Evolutionary conservation across 2,113 vertebrate genomes (phyloP).

Genomic region (Callipepla squamata): DNA sequence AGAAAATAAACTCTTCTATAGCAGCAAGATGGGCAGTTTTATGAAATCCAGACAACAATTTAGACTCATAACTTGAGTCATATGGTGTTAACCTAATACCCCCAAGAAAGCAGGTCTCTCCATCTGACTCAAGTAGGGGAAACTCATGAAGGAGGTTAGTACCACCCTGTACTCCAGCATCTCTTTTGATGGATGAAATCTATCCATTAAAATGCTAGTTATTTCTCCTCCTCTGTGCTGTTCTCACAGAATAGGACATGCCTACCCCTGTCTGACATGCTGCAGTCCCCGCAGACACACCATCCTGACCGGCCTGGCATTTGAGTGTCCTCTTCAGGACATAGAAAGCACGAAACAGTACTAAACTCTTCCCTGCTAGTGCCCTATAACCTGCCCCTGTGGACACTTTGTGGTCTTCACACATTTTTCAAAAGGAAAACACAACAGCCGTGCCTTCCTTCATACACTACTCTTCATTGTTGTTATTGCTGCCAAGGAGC

Average conservation of each 20-base stretch:
- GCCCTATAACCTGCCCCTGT: accelerated
- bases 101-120: neutral
- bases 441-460: neutral
- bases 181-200: neutral
- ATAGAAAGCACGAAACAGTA: neutral
- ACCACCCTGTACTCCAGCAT: neutral
- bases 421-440: neutral
- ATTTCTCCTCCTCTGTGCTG: neutral
- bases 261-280: neutral
- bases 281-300: neutral
- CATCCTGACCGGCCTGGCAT: accelerated
- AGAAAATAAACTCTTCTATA: neutral
- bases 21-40: neutral
- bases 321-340: neutral
- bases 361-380: neutral
- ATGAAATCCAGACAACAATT: neutral
- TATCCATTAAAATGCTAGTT: neutral
- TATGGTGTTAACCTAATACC: neutral
- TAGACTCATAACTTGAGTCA: neutral
- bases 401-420: accelerated
- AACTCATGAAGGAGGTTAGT: neutral
- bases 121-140: neutral
- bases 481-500: neutral
- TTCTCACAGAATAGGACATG: neutral
- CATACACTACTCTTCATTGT: neutral